Percentiles rank a stretch among this genome's conserved stretches.
These are phyloP conservation scores for Mormyrus hasselquistii DNA, from an alignment of 2,797 vertebrate genomes.

Conservation along the genomic window DNA sequence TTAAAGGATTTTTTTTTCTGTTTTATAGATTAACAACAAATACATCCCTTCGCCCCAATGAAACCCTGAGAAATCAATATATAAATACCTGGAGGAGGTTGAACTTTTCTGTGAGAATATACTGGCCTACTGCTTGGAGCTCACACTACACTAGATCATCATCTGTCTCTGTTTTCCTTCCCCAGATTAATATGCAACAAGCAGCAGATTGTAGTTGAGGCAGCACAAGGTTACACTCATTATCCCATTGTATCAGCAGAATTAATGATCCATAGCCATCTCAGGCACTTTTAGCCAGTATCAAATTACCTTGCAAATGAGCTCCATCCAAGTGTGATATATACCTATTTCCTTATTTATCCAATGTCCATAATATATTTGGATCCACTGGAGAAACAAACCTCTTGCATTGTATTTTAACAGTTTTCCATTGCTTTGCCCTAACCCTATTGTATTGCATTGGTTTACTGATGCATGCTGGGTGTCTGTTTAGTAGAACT, in stretches of 20 bases:
- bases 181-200: slow-evolving; percentile 25
- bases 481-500: neutral
- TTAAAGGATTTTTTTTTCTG: neutral
- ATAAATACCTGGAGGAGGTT: neutral
- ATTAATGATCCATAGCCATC: slow-evolving; percentile 40
- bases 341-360: slow-evolving; percentile 12
- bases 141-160: neutral
- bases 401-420: neutral
- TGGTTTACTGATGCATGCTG: neutral
- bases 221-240: slow-evolving; percentile 41
- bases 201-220: slow-evolving; percentile 18
- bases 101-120: neutral
- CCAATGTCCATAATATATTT: neutral
- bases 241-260: slow-evolving; percentile 47
- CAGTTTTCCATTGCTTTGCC: neutral
- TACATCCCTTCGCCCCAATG: neutral
- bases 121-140: neutral
- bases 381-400: slow-evolving; percentile 4
- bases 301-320: slow-evolving; percentile 26
- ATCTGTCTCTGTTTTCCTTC: neutral
- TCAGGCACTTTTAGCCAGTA: slow-evolving; percentile 1
- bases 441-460: neutral
- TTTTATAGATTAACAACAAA: neutral
- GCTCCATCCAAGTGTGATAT: slow-evolving; percentile 10
- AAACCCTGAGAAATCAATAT: neutral